Base-by-base conservation (phyloP, 1,140 invertebrate species). In the Drosophila fuyamai region DNA sequence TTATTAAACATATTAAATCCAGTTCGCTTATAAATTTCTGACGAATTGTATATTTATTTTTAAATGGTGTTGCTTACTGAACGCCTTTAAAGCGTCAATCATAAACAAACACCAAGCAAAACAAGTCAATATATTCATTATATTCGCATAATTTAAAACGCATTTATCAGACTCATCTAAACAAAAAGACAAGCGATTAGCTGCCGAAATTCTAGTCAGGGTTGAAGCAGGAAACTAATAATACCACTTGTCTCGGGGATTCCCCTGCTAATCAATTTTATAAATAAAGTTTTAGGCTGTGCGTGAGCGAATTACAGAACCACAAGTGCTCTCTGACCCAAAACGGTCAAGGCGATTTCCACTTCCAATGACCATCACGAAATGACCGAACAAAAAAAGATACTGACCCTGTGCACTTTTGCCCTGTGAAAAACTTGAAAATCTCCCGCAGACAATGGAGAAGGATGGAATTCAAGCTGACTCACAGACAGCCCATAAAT, bases 151-250 rank as follows among this genome's bases (percentile, higher is more conserved):
- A 29, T 23, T 43, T 14, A 14, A 53, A 36, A 13, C 43, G 18
- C 18, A 40, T 61, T 12, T 18, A 16, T 54, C 12, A n/a, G 13
- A 36, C 29, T 29, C 12, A 59, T 46, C 18, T 40, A 38, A 8
- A 35, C 46, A 51, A 16, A 4, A 29, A 44, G 27, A 66, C 12
- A 70, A 35, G 9, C 40, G 13, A 10, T 23, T 48, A 38, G 65
- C 29, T 13, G 53, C 35, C 35, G 27, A 48, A 57, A 70, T 40
- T 40, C 29, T 41, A 65, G 57, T 59, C 79, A 81, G 47, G 72
- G 72, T 44, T 60, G 32, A 46, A 53, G 40, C 48, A 80, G 82
- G 68, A 85, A 88, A 53, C 55, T 63, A 55, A 79, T 67, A 75
- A 55, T 16, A 32, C 27, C 65, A 47, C 47, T 59, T 53, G 13